Conservation (phyloP, 2,113 vertebrate species). For the Ramphastos sulfuratus region DNA sequence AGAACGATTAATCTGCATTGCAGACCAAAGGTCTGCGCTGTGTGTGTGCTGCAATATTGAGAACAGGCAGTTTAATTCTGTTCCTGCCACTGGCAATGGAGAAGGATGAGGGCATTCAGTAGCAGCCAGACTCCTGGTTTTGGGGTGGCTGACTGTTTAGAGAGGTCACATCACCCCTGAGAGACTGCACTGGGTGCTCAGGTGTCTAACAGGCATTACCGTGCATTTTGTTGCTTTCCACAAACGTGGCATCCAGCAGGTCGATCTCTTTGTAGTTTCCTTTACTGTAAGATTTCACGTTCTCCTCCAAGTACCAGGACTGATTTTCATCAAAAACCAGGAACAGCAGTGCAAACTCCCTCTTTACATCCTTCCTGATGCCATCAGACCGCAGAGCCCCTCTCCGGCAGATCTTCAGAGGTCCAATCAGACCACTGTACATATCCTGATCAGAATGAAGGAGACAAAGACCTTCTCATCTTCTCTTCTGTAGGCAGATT, state of each 20-base stretch:
- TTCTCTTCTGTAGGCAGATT: not conserved
- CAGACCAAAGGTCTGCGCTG: not conserved
- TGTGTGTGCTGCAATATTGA: not conserved
- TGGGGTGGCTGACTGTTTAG: not conserved
- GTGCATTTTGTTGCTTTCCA: constrained; percentile 85
- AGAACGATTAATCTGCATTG: not conserved
- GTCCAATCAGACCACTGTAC: constrained; percentile 78
- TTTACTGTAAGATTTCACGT: constrained; percentile 55
- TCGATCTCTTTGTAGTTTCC: not conserved
- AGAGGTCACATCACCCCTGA: not conserved
- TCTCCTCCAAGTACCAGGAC: constrained; percentile 82
- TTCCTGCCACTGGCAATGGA: not conserved
- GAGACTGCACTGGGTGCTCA: fast-evolving
- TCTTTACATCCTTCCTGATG: constrained; percentile 61
- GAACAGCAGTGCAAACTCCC: constrained; percentile 81
- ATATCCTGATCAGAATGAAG: constrained; percentile 62
- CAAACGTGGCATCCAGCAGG: constrained; percentile 67
- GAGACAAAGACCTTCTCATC: not conserved
- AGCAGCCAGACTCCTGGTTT: not conserved
- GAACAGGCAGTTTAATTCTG: not conserved
- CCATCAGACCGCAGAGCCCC: constrained; percentile 58
- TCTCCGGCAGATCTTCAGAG: constrained; percentile 73
- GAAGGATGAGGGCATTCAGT: not conserved
- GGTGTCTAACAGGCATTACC: constrained; percentile 48
- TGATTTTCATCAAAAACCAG: constrained; percentile 82